Evolutionary conservation across 2,113 vertebrate species (phyloP), one percentile per base, ranked within the genome.

Genomic region (Reinhardtius hippoglossoides): DNA sequence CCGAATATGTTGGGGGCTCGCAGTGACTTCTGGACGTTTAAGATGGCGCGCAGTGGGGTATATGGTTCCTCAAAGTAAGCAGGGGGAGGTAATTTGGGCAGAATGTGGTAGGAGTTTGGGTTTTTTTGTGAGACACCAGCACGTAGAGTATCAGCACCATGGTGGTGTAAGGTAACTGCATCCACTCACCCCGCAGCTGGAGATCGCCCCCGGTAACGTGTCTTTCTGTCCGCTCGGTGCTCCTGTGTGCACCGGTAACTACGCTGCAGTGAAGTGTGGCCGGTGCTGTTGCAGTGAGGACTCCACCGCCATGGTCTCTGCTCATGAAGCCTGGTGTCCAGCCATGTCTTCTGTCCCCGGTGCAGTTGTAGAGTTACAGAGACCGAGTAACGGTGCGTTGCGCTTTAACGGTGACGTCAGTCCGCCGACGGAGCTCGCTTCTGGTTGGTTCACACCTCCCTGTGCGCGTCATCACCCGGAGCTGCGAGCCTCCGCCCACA

Each of bases 341-440:
- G 63, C 64, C 81, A 72, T 81, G 12, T 62, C 71, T 66, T 24
- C 74, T 2, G 0, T 63, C 73, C 71, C 31, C 48, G 67, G 14
- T 44, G 84, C 86, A 77, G 88, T 84, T 81, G 76, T 68, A 78
- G 81, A 87, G 74, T 91, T 87, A 83, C 61, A 37, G 69, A 61
- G 48, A 66, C 73, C 82, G 44, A 86, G 88, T 91, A 93, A 93
- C 93, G 89, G 94, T 81, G 23, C 72, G 79, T 85, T 64, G 87
- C 85, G 31, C 93, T 94, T 94, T 94, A 94, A 95, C 13, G n/a
- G 67, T 94, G 93, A 94, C 94, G 94, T 93, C 89, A 84, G 79
- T 55, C 35, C 21, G 50, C 60, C 27, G 57, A 69, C 46, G 3
- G 67, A 73, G 37, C 76, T 31, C 1, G 0, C 23, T 18, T 27